A percentile compares a stretch with the other conserved stretches of the same genome.
Evolutionary conservation across 1,140 invertebrate species (phyloP).

Genomic region (Bombus fervidus): DNA sequence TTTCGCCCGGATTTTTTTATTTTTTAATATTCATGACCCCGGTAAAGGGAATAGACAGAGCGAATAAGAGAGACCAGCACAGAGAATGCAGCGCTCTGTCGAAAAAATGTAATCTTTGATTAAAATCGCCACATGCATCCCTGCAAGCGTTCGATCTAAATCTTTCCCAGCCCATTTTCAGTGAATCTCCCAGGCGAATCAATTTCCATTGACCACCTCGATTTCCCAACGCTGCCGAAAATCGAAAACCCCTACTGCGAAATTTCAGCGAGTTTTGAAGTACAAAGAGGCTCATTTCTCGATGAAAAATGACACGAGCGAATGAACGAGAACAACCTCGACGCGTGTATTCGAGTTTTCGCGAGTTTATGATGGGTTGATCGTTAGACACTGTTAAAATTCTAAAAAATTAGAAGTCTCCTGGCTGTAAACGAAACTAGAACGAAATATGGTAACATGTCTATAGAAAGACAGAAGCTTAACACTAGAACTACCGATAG

Average conservation of each 20-base stretch:
- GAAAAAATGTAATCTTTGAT: slow-evolving; percentile 24
- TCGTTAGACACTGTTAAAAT: too few species aligned
- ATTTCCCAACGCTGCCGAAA: background rate
- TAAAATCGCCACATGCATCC: background rate
- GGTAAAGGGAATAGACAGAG: too few species aligned
- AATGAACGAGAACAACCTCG: slow-evolving; percentile 22
- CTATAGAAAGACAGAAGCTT: background rate
- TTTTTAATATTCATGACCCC: background rate
- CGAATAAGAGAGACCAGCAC: background rate
- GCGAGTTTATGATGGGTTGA: too few species aligned
- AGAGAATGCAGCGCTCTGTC: background rate
- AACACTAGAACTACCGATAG: too few species aligned
- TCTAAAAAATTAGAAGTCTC: too few species aligned
- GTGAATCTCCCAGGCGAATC: background rate
- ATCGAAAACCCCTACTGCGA: background rate
- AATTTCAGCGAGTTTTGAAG: background rate
- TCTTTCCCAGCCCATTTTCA: background rate
- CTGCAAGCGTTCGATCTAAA: background rate
- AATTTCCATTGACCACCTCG: background rate
- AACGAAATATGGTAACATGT: background rate
- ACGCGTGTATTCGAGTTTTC: background rate
- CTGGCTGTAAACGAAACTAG: background rate
- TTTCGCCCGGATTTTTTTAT: background rate
- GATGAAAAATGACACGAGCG: background rate
- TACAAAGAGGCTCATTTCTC: background rate